A percentile compares a stretch with the other conserved stretches of the same genome.
Conservation (phyloP, 2,113 vertebrate genomes). For the Willisornis vidua region DNA sequence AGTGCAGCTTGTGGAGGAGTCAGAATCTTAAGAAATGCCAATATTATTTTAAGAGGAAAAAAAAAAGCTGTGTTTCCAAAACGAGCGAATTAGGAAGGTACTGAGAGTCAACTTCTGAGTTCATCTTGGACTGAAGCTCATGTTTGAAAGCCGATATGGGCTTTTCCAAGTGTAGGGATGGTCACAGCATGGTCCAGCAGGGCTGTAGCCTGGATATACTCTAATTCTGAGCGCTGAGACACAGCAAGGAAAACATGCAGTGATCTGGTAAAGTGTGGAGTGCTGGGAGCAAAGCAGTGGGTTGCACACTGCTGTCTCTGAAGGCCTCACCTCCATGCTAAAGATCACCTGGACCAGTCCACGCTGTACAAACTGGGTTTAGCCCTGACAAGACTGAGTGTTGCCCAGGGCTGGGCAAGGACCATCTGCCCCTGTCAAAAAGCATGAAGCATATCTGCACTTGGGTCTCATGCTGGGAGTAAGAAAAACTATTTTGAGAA, state of each 20-base stretch:
- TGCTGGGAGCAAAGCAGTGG: neutral
- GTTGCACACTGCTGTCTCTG: neutral
- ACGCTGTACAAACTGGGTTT: neutral
- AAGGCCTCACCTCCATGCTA: neutral
- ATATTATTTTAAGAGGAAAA: neutral
- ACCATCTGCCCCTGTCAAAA: neutral
- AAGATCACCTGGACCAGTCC: neutral
- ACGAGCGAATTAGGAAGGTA: neutral
- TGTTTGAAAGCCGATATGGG: neutral
- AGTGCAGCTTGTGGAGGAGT: neutral
- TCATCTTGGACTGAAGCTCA: neutral
- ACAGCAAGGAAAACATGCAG: neutral
- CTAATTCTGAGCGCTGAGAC: neutral
- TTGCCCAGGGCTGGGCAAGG: neutral
- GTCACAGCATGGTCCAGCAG: neutral
- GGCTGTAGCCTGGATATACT: neutral
- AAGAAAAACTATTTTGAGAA: neutral
- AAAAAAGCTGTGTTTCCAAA: neutral
- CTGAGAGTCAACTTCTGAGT: neutral
- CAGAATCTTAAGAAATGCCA: conserved; percentile 15
- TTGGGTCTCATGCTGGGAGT: neutral
- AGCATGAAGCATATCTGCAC: neutral
- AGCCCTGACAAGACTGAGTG: neutral
- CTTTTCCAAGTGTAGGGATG: conserved; percentile 8
- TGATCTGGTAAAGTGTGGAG: neutral